These are phyloP conservation scores for Hedychridium roseum DNA, from an alignment of 2,888 invertebrate species.

Conservation along the genomic window DNA sequence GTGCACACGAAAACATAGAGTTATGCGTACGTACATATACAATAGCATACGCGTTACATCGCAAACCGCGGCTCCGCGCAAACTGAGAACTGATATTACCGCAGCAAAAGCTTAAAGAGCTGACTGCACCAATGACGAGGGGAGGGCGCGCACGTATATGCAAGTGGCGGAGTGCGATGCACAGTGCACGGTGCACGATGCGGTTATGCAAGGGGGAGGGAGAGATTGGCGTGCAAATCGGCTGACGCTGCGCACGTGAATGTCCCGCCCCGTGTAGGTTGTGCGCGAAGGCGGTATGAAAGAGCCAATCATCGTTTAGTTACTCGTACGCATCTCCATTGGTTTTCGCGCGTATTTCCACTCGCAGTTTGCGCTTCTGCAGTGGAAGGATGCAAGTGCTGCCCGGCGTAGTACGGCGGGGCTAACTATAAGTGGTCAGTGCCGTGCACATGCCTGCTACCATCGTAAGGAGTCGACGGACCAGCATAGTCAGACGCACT, in stretches of 20 bases:
- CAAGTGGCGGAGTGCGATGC: slow-evolving; percentile 29
- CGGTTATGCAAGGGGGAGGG: slow-evolving; percentile 23
- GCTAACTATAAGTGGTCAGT: neutral
- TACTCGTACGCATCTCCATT: slow-evolving; percentile 12
- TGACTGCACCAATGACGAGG: slow-evolving; percentile 38
- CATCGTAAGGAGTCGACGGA: slow-evolving; percentile 25
- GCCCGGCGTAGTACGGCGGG: slow-evolving; percentile 5
- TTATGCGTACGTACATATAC: slow-evolving; percentile 5
- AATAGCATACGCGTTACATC: slow-evolving; percentile 34
- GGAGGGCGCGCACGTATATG: slow-evolving; percentile 28
- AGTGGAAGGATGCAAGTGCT: slow-evolving; percentile 18
- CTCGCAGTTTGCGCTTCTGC: slow-evolving; percentile 9
- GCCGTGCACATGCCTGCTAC: slow-evolving; percentile 13
- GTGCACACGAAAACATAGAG: neutral
- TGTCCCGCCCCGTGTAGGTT: slow-evolving; percentile 33
- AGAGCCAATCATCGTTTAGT: slow-evolving; percentile 53
- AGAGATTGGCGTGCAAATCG: slow-evolving; percentile 17
- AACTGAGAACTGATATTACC: slow-evolving; percentile 32
- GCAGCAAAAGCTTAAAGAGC: slow-evolving; percentile 35
- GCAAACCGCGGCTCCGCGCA: slow-evolving; percentile 38
- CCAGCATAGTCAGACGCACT: slow-evolving; percentile 25
- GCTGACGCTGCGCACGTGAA: slow-evolving; percentile 36
- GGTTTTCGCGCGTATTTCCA: slow-evolving; percentile 21
- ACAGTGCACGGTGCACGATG: no score
- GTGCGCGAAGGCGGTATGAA: slow-evolving; percentile 36